Percentiles rank a stretch among this genome's conserved stretches.
Conservation (phyloP, 2,797 vertebrate species). For the Tarsius wallacei region DNA sequence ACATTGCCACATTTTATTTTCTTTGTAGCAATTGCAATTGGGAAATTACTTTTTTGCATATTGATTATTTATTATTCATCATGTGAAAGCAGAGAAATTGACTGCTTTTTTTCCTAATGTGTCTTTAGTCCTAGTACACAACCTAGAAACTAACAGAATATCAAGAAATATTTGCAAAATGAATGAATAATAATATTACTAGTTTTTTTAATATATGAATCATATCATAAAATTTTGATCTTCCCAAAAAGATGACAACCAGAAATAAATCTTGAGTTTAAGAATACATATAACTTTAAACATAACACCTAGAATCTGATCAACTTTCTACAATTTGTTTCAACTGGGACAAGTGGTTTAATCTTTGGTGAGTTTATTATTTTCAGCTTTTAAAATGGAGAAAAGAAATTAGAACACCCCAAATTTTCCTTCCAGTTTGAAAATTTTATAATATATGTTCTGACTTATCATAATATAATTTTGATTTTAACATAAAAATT, state of each 20-base stretch:
- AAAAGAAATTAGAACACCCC: not conserved
- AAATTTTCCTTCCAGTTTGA: not conserved
- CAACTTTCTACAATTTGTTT: not conserved
- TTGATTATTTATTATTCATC: not conserved
- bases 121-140: not conserved
- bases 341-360: not conserved
- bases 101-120: not conserved
- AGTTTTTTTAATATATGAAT: not conserved
- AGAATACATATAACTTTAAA: not conserved
- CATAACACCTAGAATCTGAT: not conserved
- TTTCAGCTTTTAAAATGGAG: conserved; percentile 9
- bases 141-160: not conserved
- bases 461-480: not conserved
- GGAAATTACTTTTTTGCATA: not conserved
- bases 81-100: not conserved
- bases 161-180: conserved; percentile 3
- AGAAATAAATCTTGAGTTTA: not conserved
- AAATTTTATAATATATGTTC: not conserved
- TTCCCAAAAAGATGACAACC: not conserved
- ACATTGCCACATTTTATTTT: not conserved
- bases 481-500: conserved; percentile 34
- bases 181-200: not conserved
- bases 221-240: not conserved
- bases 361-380: not conserved
- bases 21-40: not conserved